Conservation (phyloP, 64 coral and sea anemone species). For the Orbicella faveolata region DNA sequence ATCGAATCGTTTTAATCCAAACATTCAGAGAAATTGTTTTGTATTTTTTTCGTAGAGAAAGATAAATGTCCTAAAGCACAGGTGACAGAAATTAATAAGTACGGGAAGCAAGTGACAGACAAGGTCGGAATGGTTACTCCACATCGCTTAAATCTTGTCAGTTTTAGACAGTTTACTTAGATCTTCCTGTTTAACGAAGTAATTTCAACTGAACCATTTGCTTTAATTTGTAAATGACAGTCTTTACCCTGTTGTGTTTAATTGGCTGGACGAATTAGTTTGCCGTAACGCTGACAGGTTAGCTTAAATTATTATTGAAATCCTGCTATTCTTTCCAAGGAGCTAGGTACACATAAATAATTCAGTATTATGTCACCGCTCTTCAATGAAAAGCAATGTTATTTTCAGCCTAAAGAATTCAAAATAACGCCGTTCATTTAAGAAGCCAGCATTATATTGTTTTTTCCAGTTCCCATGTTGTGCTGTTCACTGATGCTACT, state of each 20-base stretch:
- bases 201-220: constrained; percentile 8
- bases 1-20: not conserved
- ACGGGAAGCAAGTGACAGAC: constrained; percentile 10
- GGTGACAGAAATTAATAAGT: constrained; percentile 2
- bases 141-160: constrained; percentile 1
- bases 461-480: too few species aligned
- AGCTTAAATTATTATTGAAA: not conserved
- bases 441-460: too few species aligned
- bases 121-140: constrained; percentile 20
- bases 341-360: not conserved
- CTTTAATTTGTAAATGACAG: constrained; percentile 15
- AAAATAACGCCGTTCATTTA: too few species aligned
- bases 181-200: constrained; percentile 41
- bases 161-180: constrained; percentile 13
- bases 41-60: not conserved
- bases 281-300: not conserved
- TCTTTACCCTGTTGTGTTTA: not conserved
- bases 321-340: constrained; percentile 6
- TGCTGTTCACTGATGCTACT: too few species aligned
- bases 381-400: not conserved
- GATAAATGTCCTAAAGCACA: not conserved
- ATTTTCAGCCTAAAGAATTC: not conserved
- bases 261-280: constrained; percentile 6
- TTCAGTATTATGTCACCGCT: not conserved
- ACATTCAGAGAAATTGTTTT: not conserved